Evolutionary conservation across 2,888 invertebrate species (phyloP).

Genomic region (Drosophila melanosoma): DNA sequence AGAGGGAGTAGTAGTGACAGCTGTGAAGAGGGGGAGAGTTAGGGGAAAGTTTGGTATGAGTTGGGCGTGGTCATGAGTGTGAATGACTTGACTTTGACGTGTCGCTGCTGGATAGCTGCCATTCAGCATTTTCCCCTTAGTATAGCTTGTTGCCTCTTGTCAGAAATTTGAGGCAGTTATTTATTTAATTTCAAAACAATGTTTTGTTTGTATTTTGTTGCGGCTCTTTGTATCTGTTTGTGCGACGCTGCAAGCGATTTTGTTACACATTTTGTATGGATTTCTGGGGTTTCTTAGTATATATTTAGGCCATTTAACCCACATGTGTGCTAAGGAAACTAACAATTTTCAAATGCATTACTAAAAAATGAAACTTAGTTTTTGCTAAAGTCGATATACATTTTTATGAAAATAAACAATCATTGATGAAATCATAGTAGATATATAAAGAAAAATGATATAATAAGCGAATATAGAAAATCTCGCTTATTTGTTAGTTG

Average conservation of each 20-base stretch:
- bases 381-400: not conserved
- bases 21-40: not conserved
- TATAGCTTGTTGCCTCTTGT: not conserved
- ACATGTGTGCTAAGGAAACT: conserved; percentile 22
- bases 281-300: conserved; percentile 20
- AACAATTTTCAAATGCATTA: not conserved
- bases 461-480: not conserved
- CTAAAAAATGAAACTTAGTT: not conserved
- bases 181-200: conserved; percentile 73
- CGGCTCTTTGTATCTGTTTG: conserved; percentile 28
- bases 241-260: conserved; percentile 53
- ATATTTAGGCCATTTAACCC: conserved; percentile 36
- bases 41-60: not conserved
- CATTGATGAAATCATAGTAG: no score
- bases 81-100: conserved; percentile 56
- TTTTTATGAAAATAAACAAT: no score
- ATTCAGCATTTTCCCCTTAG: not conserved
- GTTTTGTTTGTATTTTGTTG: conserved; percentile 54
- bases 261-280: conserved; percentile 29
- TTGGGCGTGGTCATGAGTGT: conserved; percentile 43
- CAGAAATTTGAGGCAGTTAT: conserved; percentile 38
- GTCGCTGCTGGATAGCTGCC: conserved; percentile 20
- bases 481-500: not conserved
- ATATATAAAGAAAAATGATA: not conserved
- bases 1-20: not conserved